Evolutionary conservation across 2,888 invertebrate genomes (phyloP), one percentile per base, ranked within the genome.

Genomic region (Aleiodes alternator): DNA sequence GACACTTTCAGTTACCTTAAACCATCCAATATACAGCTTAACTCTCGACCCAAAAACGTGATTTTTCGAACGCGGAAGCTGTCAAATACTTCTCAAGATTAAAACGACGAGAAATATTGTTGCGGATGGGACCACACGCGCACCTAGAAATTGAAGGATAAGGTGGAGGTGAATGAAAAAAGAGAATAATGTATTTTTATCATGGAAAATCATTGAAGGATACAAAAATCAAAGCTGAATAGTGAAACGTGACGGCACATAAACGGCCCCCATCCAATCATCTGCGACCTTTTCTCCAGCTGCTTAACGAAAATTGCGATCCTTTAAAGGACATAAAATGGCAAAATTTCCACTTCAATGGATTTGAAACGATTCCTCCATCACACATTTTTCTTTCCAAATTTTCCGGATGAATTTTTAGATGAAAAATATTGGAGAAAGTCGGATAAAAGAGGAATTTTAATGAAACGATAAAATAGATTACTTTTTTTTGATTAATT

Each of bases 161-260:
- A 56, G 34, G 48, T 11, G 16, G 16, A 14, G 48, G 43, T 11
- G n/a, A 16, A 38, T 9, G 31, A 38, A 55, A 16, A 16, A 48
- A 43, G 38, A 68, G 50, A 51, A 68, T 43, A 6, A 38, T 14
- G 0, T 38, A 61, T 61, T 43, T 34, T 61, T 61, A 61, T 61
- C 43, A 6, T 61, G 38, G 38, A 61, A 57, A 61, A 61, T 43
- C 43, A 43, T 61, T 43, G 11, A 8, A 43, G n/a, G 61, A 57
- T 23, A 57, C n/a, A 8, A 14, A 23, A 16, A 38, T 61, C 48
- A 8, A 59, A 34, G 34, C 38, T 59, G 59, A 59, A 59, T 59
- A n/a, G 34, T 12, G 48, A 72, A 68, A 73, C 73, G 73, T 73
- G 73, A 73, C 73, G 34, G 14, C n/a, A 59, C 73, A 73, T 69